Conservation (phyloP, 2,888 invertebrate species). For the Timema podura region DNA sequence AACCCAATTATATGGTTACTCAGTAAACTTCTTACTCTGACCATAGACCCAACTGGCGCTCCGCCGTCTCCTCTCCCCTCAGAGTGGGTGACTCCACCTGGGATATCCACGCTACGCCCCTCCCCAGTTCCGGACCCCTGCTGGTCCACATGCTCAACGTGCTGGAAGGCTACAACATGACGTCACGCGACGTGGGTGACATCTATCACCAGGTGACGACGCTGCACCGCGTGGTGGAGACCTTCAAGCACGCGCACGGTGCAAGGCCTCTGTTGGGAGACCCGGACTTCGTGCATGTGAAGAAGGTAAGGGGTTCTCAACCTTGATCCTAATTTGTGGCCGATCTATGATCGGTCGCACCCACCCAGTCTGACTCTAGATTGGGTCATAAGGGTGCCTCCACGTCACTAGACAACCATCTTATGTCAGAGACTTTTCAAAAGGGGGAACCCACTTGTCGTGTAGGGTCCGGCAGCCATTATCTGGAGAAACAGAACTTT, state of each 20-base stretch:
- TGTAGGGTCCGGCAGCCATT: too few species aligned
- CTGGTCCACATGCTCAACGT: constrained; percentile 16
- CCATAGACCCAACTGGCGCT: background rate
- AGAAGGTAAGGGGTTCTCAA: background rate
- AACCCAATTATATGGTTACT: background rate
- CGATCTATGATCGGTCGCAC: too few species aligned
- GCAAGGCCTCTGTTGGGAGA: constrained; percentile 81
- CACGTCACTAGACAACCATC: too few species aligned
- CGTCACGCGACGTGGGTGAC: background rate
- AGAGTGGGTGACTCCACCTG: background rate
- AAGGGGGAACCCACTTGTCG: too few species aligned
- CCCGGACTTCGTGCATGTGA: constrained; percentile 50
- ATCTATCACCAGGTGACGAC: constrained; percentile 42
- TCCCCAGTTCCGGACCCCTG: constrained; percentile 8
- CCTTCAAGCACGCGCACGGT: constrained; percentile 89
- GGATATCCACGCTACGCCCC: constrained; percentile 3
- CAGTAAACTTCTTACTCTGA: background rate
- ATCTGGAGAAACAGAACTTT: too few species aligned
- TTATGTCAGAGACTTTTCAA: too few species aligned
- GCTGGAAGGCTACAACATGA: constrained; percentile 14
- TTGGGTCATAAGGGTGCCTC: too few species aligned
- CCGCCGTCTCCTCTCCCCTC: background rate
- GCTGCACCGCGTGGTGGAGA: constrained; percentile 81
- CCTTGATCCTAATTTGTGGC: too few species aligned
- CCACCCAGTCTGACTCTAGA: too few species aligned